Evolutionary conservation across 30 jellyfish, hydroid and myxozoan genomes (phyloP), one percentile per base, ranked within the genome.

Genomic region (Chrysaora quinquecirrha): DNA sequence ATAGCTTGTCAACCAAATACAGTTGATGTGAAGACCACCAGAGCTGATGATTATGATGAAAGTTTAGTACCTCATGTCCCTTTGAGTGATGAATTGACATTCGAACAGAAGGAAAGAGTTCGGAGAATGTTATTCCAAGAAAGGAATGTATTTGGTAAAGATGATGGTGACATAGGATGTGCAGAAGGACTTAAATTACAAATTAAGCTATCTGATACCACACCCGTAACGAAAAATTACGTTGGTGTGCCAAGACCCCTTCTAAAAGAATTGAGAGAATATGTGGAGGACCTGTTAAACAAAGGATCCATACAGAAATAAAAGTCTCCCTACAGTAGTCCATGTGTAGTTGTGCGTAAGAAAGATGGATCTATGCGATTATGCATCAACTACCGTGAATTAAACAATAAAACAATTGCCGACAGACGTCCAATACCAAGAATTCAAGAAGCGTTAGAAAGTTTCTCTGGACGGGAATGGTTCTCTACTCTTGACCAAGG

Each of bases 311-410:
- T 82, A 21, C 68, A 62, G 30, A 56, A 71, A 3, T 82, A 65
- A 19, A 21, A 65, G 11, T 47, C 87, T 1, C 24, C 18, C 72
- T 70, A 63, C 16, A 48, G 88, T 28, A 65, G 79, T 9, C 77
- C 92, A n/a, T n/a, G n/a, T 1, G 78, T 83, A 1, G 94, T 83
- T 56, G 73, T 21, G 72, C 70, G 82, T 7, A 48, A 71, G 73
- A 70, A 71, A 34, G 70, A 62, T 19, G 94, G 94, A 25, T 14
- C 69, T 1, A 30, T 47, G 4, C 71, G 93, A 7, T 50, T 52
- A 12, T 83, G 88, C 61, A 11, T 87, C 30, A 73, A 83, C 80
- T 83, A 49, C 86, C 86, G 87, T 16, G 50, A 30, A 7, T 34
- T 82, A 30, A 82, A 82, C 48, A 23, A 48, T 11, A 14, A 46